A percentile compares a stretch with the other conserved stretches of the same genome.
Evolutionary conservation across 2,797 vertebrate species (phyloP).

Genomic region (Lutjanus argentimaculatus): DNA sequence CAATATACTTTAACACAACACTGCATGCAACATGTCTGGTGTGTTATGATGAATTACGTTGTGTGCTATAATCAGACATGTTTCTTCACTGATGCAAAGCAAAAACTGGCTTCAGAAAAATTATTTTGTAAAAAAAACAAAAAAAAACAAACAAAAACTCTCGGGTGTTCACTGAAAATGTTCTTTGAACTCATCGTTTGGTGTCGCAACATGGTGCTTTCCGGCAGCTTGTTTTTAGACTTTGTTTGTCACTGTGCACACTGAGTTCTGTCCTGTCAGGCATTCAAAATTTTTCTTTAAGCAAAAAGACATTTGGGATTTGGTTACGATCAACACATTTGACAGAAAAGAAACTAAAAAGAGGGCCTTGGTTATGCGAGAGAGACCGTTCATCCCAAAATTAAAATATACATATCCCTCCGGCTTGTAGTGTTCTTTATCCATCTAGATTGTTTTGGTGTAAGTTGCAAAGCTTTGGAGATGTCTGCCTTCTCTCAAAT

Average conservation of each 20-base stretch:
- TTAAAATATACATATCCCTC: too few relatives aligned
- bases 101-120: not conserved
- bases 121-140: not conserved
- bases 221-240: constrained; percentile 6
- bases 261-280: not conserved
- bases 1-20: not conserved
- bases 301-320: not conserved
- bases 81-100: constrained; percentile 9
- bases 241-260: not conserved
- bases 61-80: constrained; percentile 19
- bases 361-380: not conserved
- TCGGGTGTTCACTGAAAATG: not conserved
- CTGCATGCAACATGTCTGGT: constrained; percentile 1
- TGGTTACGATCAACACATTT: too few relatives aligned
- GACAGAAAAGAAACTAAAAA: not conserved
- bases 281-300: not conserved
- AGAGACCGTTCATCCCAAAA: too few relatives aligned
- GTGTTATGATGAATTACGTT: constrained; percentile 4
- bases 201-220: not conserved
- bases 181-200: constrained; percentile 9
- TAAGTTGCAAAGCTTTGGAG: too few relatives aligned
- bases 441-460: too few relatives aligned
- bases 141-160: not conserved
- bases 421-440: too few relatives aligned
- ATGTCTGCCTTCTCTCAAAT: too few relatives aligned